Evolutionary conservation across 2,888 invertebrate species (phyloP).

Genomic region (Dusona sp.): DNA sequence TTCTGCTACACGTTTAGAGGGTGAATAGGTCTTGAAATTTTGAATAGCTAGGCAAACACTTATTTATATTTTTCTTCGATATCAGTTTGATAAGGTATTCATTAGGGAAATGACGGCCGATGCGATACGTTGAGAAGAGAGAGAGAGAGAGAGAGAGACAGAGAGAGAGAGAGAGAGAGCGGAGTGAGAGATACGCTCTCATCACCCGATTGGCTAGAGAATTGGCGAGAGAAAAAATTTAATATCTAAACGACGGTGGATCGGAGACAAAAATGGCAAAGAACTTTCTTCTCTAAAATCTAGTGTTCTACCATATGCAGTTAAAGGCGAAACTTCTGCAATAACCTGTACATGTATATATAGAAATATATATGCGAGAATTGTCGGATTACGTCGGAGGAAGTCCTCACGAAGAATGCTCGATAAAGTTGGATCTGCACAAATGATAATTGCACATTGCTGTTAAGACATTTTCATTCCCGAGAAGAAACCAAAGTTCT

Average conservation of each 20-base stretch:
- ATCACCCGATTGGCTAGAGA: not conserved
- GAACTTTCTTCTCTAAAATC: not conserved
- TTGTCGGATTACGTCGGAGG: not conserved
- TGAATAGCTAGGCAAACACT: not conserved
- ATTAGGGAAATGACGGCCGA: not conserved
- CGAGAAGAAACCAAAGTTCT: not conserved
- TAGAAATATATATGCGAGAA: not conserved
- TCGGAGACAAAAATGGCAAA: not conserved
- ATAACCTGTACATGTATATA: not conserved
- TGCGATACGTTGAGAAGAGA: not conserved
- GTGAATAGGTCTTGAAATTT: not conserved
- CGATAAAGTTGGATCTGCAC: conserved; percentile 26
- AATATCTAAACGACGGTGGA: not conserved
- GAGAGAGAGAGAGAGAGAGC: not conserved
- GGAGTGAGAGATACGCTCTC: too few species aligned
- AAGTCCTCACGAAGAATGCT: conserved; percentile 27
- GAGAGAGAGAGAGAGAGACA: too few species aligned
- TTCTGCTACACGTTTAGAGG: not conserved
- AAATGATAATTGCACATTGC: conserved; percentile 21
- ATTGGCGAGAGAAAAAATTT: not conserved
- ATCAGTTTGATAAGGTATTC: not conserved
- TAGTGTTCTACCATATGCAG: not conserved
- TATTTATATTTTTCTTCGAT: not conserved
- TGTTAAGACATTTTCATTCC: conserved; percentile 13
- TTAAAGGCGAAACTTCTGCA: not conserved